Evolutionary conservation across 2,888 invertebrate species (phyloP).

Genomic region (Saturnia japonica): DNA sequence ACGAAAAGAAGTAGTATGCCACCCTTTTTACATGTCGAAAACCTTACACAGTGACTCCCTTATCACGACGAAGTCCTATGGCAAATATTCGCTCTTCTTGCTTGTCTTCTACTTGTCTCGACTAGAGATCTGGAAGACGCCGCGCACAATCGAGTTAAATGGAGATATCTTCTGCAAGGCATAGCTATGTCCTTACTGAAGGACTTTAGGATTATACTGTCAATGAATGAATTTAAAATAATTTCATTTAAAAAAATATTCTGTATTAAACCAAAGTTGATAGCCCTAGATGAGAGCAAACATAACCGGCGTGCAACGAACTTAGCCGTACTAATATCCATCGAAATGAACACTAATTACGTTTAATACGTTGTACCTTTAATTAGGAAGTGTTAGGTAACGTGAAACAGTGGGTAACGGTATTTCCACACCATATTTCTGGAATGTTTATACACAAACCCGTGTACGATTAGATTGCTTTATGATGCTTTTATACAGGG

Average conservation of each 20-base stretch:
- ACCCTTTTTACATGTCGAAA: too few relatives aligned
- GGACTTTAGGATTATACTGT: too few relatives aligned
- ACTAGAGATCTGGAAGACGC: too few relatives aligned
- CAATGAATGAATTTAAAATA: too few relatives aligned
- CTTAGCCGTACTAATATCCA: conserved; percentile 63
- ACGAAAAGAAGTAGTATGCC: too few relatives aligned
- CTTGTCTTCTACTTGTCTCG: too few relatives aligned
- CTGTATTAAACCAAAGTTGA: not conserved
- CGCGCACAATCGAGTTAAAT: too few relatives aligned
- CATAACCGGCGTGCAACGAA: conserved; percentile 57
- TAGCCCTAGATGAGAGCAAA: conserved; percentile 2
- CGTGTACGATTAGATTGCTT: conserved; percentile 64
- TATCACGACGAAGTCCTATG: too few relatives aligned
- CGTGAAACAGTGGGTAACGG: conserved; percentile 69
- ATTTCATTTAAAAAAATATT: not conserved
- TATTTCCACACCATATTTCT: conserved; percentile 58
- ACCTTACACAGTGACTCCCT: too few relatives aligned
- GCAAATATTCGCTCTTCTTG: too few relatives aligned
- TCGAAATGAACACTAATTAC: conserved; percentile 75
- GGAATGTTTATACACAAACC: conserved; percentile 58
- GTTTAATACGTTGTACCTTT: conserved; percentile 77
- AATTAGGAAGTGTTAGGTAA: conserved; percentile 78
- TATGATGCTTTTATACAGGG: conserved; percentile 42
- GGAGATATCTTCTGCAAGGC: too few relatives aligned
- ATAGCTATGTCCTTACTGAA: too few relatives aligned